Evolutionary conservation across 2,113 vertebrate genomes (phyloP), one percentile per base, ranked within the genome.

Genomic region (Microcebus jonahi): DNA sequence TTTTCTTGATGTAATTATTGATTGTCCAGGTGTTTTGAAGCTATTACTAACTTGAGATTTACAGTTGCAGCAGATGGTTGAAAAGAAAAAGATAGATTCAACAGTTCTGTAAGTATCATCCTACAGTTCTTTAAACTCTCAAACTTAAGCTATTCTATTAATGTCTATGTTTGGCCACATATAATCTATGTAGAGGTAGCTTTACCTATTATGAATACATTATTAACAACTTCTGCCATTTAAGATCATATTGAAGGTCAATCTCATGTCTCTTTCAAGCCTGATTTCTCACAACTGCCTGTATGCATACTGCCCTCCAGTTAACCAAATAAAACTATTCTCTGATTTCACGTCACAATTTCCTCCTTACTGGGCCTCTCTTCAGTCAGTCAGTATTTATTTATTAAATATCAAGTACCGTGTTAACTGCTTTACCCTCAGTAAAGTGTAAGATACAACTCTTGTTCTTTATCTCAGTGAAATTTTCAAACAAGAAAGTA

Each of bases 41-140:
- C 88, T 82, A 80, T 88, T 87, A 61, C 42, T 81, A 76, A 76
- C 61, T 85, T 93, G n/a, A 92, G 55, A 96, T 93, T 94, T 95
- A 94, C 3, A 82, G 45, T 86, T 65, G 67, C 11, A 90, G 67
- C 23, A 50, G 21, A 73, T 61, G n/a, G 39, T 59, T 97, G 34
- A 90, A 90, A 96, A 88, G 23, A 87, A 95, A 95, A 80, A 88
- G 67, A 50, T 89, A 83, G 70, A 63, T 79, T 68, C 42, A 79
- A 91, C 25, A 73, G n/a, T 88, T 88, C 42, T 63, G 27, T 75
- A 81, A 73, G 53, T 79, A 18, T 73, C 68, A 34, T 63, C 17
- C 53, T 59, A 85, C 1, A 92, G 31, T 27, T 17, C 31, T 77
- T 85, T 91, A 71, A 95, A 77, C 36, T 55, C 90, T 57, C 82